phyloP scores from a whole-genome alignment of 2,797 vertebrate species.

The Rhincodon typus region DNA sequence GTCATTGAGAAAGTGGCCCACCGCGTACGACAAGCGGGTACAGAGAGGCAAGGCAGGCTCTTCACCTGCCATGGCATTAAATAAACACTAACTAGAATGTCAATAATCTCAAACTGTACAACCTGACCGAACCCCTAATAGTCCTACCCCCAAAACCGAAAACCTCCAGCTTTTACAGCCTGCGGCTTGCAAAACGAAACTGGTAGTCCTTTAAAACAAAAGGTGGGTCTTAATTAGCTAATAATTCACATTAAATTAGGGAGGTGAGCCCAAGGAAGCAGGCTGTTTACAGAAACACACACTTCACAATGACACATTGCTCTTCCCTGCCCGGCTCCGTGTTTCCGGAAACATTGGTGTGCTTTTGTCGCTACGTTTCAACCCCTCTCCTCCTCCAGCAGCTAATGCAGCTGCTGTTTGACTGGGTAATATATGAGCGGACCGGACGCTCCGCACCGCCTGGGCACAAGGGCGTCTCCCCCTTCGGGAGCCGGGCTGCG shows the following conservation, averaged over 20 bases:
- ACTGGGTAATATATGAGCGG: not conserved
- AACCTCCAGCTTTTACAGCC: not conserved
- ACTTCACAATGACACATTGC: not conserved
- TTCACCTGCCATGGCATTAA: slow-evolving; percentile 49
- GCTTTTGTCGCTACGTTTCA: not conserved
- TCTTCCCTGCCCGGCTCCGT: not conserved
- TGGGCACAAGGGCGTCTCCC: not conserved
- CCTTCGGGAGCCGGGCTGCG: not conserved
- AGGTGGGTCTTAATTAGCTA: not conserved
- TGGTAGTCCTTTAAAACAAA: not conserved
- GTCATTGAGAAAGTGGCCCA: slow-evolving; percentile 85
- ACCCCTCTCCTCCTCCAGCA: not conserved
- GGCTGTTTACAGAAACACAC: not conserved
- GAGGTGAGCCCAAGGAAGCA: not conserved
- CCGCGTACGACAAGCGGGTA: slow-evolving; percentile 66
- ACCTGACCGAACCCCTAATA: too few species aligned
- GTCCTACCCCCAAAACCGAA: not conserved
- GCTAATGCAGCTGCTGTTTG: too few species aligned
- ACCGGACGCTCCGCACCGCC: not conserved
- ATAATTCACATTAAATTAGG: not conserved
- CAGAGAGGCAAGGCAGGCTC: slow-evolving; percentile 46
- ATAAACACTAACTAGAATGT: not conserved
- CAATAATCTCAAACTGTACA: not conserved
- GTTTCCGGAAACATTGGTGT: not conserved
- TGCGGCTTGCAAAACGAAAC: not conserved